Evolutionary conservation across 2,113 vertebrate species (phyloP), one percentile per base, ranked within the genome.

Genomic region (Rhabdomys dilectus): DNA sequence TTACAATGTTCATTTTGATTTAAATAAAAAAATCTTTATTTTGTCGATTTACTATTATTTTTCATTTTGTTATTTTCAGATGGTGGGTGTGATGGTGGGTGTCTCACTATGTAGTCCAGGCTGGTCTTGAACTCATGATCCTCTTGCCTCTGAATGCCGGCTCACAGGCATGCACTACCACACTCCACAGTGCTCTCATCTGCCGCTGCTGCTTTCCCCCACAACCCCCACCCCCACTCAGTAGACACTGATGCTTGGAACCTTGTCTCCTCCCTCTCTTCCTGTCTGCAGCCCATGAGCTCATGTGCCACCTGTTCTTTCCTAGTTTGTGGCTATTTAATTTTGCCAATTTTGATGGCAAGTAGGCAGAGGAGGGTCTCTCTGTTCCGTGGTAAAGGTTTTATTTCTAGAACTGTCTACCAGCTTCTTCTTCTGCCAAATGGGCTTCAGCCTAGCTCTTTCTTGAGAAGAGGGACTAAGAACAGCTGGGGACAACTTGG

Each of bases 201-300:
- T 16, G 48, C 3, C 5, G 80, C 2, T 1, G 11, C 3, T 1
- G 0, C 4, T 51, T 51, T 51, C 45, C 6, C 22, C 10, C 17
- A 7, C 58, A 60, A 1, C 24, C 26, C 26, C 62, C 3, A 1
- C 3, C 9, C 24, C 62, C 13, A 12, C 24, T 2, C 8, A 51
- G 22, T 13, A 0, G 12, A 2, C 0, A 1, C n/a, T 3, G 80
- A 15, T 22, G 4, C 1, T 0, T 5, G 1, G 36, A 81, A 4
- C 19, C 26, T 1, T 0, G 0, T 1, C 3, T 16, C 10, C 7
- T 4, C 1, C 16, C 9, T 16, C 17, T 9, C 0, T 0, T 17
- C 42, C 56, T 34, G 1, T 5, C 24, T 10, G 48, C 9, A 2
- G 3, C 21, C 0, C 0, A 2, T n/a, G 42, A 16, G 48, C 31